Evolutionary conservation across 2,888 invertebrate species (phyloP).

Genomic region (Lissonota sp.): DNA sequence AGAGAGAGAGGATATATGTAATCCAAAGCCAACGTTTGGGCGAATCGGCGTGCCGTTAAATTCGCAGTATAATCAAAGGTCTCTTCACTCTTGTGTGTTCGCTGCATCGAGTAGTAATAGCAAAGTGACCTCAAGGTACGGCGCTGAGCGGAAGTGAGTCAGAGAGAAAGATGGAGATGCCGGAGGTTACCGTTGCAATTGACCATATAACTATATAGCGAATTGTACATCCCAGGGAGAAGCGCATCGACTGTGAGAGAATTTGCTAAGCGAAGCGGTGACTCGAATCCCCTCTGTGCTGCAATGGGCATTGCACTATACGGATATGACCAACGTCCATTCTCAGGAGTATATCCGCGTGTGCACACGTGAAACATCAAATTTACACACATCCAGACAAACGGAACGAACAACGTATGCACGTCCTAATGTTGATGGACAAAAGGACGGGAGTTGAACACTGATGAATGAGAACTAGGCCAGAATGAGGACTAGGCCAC

Average conservation of each 20-base stretch:
- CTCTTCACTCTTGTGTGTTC: conserved; percentile 30
- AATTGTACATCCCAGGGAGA: neutral
- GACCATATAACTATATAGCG: too few species aligned
- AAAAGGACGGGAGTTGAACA: too few species aligned
- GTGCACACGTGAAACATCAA: neutral
- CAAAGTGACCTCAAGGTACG: conserved; percentile 24
- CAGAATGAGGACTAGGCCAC: too few species aligned
- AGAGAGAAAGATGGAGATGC: conserved; percentile 9
- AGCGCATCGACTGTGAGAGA: neutral
- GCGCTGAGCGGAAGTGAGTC: conserved; percentile 24
- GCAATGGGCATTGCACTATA: conserved; percentile 22
- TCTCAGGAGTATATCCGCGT: conserved; percentile 25
- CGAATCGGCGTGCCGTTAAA: conserved; percentile 74
- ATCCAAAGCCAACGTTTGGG: conserved; percentile 73
- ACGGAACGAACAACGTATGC: too few species aligned
- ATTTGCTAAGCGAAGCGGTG: conserved; percentile 42
- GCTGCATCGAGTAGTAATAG: neutral
- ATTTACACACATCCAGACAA: neutral
- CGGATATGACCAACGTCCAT: conserved; percentile 45
- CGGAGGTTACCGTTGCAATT: too few species aligned
- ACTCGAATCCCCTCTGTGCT: conserved; percentile 32
- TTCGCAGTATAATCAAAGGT: conserved; percentile 76
- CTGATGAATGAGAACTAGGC: too few species aligned
- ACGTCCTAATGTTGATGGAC: too few species aligned
- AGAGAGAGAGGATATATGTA: too few species aligned